Base-by-base conservation (phyloP, 2,797 vertebrate genomes). In the Thripadectes ignobilis region DNA sequence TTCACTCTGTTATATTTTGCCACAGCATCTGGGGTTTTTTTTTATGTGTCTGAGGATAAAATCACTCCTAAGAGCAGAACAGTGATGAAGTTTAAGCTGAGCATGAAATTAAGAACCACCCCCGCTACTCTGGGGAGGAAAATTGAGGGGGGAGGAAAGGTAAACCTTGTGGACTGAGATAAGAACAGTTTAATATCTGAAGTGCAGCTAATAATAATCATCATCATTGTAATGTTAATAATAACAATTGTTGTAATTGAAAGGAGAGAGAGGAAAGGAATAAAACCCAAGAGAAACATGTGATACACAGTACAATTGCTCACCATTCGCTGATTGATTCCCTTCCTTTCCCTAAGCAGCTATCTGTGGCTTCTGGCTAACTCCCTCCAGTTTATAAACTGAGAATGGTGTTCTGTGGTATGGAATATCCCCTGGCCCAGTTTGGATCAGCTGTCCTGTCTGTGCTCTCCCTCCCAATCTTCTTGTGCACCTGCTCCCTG, bases 101-200 rank as follows among this genome's bases (percentile, higher is more conserved):
- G 6, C 32, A 23, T 34, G 43, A 45, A 34, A n/a, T 17, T 34
- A 52, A 46, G 49, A 65, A 13, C 9, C 23, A 38, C 3, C 0
- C 1, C 11, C 3, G 0, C 5, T 59, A 10, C 9, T 20, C 26
- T 2, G n/a, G 45, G 29, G 14, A 68, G 23, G 23, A 52, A 38
- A 58, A 39, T 4, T 58, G n/a, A 39, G 38, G n/a, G 9, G 3
- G 17, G 20, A 21, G 14, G 43, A 71, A 65, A 12, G 9, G 3
- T 36, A 20, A 58, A 59, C 12, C 24, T 59, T 46, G 30, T 46
- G 30, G 22, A 23, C 17, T 32, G 45, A 65, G n/a, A 16, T 30
- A 32, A 39, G 14, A 65, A 24, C 10, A 46, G 39, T 58, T 72
- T 71, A 63, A 34, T 65, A 51, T 18, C 29, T 26, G 49, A 71